A percentile compares a stretch with the other conserved stretches of the same genome.
phyloP scores from a whole-genome alignment of 1,140 invertebrate genomes.

The Eufriesea mexicana region DNA sequence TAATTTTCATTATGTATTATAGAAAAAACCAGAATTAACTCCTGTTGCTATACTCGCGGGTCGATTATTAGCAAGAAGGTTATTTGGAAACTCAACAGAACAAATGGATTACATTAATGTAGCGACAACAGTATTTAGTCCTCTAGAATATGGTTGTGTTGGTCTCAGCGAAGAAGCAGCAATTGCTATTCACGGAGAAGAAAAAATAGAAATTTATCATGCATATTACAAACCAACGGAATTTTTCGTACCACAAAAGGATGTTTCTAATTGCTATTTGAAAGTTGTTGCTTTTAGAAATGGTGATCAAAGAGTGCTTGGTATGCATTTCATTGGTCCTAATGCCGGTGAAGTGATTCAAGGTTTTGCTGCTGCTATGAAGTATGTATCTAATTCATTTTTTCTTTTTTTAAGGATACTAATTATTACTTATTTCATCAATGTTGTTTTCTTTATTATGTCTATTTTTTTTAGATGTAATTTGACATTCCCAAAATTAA shows the following conservation, averaged over 20 bases:
- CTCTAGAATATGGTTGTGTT: conserved; percentile 97
- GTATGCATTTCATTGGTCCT: conserved; percentile 97
- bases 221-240: conserved; percentile 97
- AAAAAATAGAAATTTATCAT: conserved; percentile 94
- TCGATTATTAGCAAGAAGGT: conserved; percentile 89
- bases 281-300: conserved; percentile 88
- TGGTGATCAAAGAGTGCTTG: conserved; percentile 91
- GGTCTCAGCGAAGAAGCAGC: conserved; percentile 97
- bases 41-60: conserved; percentile 98
- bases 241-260: conserved; percentile 94
- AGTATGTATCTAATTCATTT: conserved; percentile 83
- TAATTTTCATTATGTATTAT: neutral
- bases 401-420: neutral
- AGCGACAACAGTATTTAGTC: conserved; percentile 98
- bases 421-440: neutral
- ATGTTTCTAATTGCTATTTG: conserved; percentile 89
- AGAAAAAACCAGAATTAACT: conserved; percentile 95
- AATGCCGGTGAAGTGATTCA: conserved; percentile 99
- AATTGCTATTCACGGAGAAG: conserved; percentile 85
- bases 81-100: conserved; percentile 85
- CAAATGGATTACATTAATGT: conserved; percentile 96
- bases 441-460: conserved; percentile 6
- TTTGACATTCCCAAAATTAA: conserved; percentile 94
- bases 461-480: conserved; percentile 86
- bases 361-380: conserved; percentile 93